Percentiles rank a stretch among this genome's conserved stretches.
Evolutionary conservation across 2,113 vertebrate species (phyloP).

Genomic region (Pseudorhombus dupliciocellatus): DNA sequence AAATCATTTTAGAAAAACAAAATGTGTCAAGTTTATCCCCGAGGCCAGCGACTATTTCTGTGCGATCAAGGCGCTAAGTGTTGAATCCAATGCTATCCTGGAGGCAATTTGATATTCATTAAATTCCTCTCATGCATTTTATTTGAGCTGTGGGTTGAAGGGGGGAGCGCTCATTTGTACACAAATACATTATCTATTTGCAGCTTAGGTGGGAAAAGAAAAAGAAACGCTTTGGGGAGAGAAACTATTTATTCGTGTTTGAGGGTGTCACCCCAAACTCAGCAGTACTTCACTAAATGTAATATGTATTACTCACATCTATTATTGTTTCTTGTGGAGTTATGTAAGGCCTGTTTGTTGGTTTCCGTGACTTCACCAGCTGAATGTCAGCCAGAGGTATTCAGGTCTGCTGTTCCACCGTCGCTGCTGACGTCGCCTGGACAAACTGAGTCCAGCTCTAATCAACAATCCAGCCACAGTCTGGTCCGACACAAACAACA

Average conservation of each 20-base stretch:
- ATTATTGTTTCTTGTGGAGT: neutral
- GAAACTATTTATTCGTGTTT: slow-evolving; percentile 34
- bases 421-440: slow-evolving; percentile 18
- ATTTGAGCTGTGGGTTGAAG: slow-evolving; percentile 52
- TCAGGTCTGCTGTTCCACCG: slow-evolving; percentile 11
- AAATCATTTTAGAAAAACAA: slow-evolving; percentile 71
- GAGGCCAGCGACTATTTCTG: slow-evolving; percentile 60
- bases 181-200: slow-evolving; percentile 49
- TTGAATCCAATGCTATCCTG: slow-evolving; percentile 53
- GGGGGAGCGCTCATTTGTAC: slow-evolving; percentile 52
- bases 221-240: slow-evolving; percentile 8
- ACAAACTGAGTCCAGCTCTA: slow-evolving; percentile 13
- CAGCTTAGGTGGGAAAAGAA: slow-evolving; percentile 24
- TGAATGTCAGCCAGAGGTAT: slow-evolving; percentile 3
- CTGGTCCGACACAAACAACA: slow-evolving; percentile 18
- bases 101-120: slow-evolving; percentile 69
- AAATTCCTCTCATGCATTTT: slow-evolving; percentile 63
- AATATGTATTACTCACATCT: neutral
- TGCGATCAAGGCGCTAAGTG: slow-evolving; percentile 51
- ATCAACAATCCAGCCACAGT: slow-evolving; percentile 13
- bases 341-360: slow-evolving; percentile 9
- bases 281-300: neutral
- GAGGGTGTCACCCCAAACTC: slow-evolving; percentile 16
- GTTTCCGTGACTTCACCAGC: neutral
- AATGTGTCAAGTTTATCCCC: slow-evolving; percentile 73